Evolutionary conservation across 2,113 vertebrate genomes (phyloP).

Genomic region (Oenanthe oenanthe): DNA sequence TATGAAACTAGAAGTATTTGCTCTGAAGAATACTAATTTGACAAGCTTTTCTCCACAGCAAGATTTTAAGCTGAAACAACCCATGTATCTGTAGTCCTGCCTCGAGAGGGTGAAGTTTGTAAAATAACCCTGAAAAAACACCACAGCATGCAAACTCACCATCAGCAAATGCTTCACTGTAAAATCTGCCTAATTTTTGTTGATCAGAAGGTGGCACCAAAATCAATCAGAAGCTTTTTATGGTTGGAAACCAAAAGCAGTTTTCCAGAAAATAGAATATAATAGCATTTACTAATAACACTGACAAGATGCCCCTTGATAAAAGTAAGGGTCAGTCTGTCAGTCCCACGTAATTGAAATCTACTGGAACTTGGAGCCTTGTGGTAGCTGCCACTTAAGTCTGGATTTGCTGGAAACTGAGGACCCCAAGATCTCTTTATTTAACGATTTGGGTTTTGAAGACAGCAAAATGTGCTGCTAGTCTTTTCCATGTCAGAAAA

Average conservation of each 20-base stretch:
- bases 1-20: neutral
- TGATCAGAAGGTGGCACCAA: conserved; percentile 74
- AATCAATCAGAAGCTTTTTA: conserved; percentile 42
- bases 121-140: neutral
- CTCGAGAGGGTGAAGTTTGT: neutral
- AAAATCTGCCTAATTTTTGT: conserved; percentile 29
- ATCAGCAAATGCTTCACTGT: neutral
- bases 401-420: neutral
- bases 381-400: neutral
- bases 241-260: neutral
- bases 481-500: neutral
- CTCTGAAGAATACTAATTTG: neutral
- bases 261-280: neutral
- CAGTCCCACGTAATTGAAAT: neutral
- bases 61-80: neutral
- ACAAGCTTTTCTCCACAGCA: neutral
- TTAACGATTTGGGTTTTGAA: neutral
- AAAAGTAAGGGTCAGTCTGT: neutral
- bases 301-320: neutral
- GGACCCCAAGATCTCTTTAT: neutral
- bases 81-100: neutral
- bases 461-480: neutral
- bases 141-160: neutral
- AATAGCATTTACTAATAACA: neutral
- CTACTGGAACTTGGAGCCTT: neutral